A percentile compares a stretch with the other conserved stretches of the same genome.
Evolutionary conservation across 2,888 invertebrate genomes (phyloP).

Genomic region (Calephelis perditalis): DNA sequence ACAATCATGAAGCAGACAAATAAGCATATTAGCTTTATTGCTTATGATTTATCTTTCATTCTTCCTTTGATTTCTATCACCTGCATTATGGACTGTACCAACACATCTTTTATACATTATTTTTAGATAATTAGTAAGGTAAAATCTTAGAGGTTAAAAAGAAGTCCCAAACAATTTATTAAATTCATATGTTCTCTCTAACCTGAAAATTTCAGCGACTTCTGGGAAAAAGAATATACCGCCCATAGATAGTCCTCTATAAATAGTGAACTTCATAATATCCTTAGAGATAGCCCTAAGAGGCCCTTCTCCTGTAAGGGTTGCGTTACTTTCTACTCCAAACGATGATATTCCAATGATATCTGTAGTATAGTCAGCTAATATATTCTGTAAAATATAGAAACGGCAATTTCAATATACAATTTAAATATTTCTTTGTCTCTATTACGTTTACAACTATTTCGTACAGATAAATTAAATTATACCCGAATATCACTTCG

Average conservation of each 20-base stretch:
- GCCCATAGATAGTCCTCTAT: conserved; percentile 31
- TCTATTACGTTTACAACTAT: too few species aligned
- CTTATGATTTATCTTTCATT: too few species aligned
- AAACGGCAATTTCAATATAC: neutral
- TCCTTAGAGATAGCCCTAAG: conserved; percentile 34
- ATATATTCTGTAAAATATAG: conserved; percentile 28
- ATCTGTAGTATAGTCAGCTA: conserved; percentile 37
- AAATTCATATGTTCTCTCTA: neutral
- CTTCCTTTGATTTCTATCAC: too few species aligned
- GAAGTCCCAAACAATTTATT: too few species aligned
- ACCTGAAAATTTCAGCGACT: conserved; percentile 37
- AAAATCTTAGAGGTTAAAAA: too few species aligned
- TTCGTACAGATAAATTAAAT: too few species aligned
- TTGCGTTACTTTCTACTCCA: conserved; percentile 34
- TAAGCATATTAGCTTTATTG: too few species aligned
- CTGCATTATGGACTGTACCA: too few species aligned
- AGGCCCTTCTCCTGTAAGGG: conserved; percentile 34
- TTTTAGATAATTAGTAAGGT: too few species aligned
- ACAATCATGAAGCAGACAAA: too few species aligned
- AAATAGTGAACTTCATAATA: conserved; percentile 30
- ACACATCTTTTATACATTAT: too few species aligned
- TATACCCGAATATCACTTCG: conserved; percentile 11
- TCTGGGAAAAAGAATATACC: conserved; percentile 40
- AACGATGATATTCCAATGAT: conserved; percentile 36
- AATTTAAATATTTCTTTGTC: neutral